Evolutionary conservation across 1,140 invertebrate genomes (phyloP).

Genomic region (Littorina saxatilis): DNA sequence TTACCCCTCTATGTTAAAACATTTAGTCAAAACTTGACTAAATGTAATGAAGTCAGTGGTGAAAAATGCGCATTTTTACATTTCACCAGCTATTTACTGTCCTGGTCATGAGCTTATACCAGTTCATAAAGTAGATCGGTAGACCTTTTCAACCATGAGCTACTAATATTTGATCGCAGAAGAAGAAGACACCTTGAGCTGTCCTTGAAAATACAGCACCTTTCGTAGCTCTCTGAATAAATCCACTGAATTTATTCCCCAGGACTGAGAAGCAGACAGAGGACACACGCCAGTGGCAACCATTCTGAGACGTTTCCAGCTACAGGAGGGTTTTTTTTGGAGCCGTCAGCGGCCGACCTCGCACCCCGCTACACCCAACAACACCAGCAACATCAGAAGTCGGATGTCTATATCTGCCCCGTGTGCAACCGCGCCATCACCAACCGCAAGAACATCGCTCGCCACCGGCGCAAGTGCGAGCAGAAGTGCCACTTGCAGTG

Average conservation of each 20-base stretch:
- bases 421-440: constrained; percentile 14
- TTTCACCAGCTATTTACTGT: too few species aligned
- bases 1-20: too few species aligned
- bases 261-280: constrained; percentile 3
- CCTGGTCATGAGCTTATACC: too few species aligned
- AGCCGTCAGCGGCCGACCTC: background rate
- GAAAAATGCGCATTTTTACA: too few species aligned
- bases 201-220: too few species aligned
- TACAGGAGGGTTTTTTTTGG: background rate
- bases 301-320: background rate
- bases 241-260: constrained; percentile 13
- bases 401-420: constrained; percentile 1
- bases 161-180: too few species aligned
- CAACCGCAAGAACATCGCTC: constrained; percentile 21
- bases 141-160: too few species aligned
- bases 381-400: background rate
- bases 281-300: background rate
- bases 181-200: too few species aligned
- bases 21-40: too few species aligned
- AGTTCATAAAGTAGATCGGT: too few species aligned
- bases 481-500: constrained; percentile 34
- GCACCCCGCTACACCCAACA: background rate
- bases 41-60: too few species aligned
- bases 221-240: too few species aligned
- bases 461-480: constrained; percentile 32